Evolutionary conservation across 2,113 vertebrate species (phyloP).

Genomic region (Eurystomus gularis): DNA sequence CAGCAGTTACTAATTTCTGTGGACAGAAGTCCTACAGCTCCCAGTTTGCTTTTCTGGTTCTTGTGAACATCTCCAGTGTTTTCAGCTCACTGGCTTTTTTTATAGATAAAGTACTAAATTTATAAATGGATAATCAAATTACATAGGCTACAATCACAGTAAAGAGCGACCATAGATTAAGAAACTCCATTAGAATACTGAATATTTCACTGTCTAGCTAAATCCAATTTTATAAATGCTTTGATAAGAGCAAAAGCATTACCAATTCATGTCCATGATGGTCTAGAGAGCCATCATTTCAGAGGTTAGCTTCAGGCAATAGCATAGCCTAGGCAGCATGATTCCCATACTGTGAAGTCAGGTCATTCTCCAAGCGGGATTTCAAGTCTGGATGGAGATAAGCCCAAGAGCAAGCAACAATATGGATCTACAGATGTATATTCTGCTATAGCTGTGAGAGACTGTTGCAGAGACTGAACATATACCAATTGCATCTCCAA

Average conservation of each 20-base stretch:
- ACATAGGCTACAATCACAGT: not conserved
- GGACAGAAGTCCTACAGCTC: not conserved
- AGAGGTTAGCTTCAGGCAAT: not conserved
- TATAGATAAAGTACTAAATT: not conserved
- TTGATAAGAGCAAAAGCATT: not conserved
- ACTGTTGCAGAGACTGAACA: not conserved
- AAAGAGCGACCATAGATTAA: not conserved
- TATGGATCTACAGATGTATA: not conserved
- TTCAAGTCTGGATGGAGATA: not conserved
- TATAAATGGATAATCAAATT: not conserved
- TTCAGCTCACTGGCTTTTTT: not conserved
- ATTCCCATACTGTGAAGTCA: not conserved
- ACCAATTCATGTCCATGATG: not conserved
- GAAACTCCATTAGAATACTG: not conserved
- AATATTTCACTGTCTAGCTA: not conserved
- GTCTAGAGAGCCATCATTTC: not conserved
- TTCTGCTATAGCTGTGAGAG: not conserved
- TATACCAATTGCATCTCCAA: not conserved
- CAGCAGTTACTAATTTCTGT: not conserved
- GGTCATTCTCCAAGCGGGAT: not conserved
- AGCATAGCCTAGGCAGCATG: not conserved
- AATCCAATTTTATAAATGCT: not conserved
- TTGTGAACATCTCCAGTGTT: not conserved
- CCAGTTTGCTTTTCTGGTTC: not conserved
- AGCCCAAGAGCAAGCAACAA: not conserved